Evolutionary conservation across 2,113 vertebrate species (phyloP).

Genomic region (Anseranas semipalmata): DNA sequence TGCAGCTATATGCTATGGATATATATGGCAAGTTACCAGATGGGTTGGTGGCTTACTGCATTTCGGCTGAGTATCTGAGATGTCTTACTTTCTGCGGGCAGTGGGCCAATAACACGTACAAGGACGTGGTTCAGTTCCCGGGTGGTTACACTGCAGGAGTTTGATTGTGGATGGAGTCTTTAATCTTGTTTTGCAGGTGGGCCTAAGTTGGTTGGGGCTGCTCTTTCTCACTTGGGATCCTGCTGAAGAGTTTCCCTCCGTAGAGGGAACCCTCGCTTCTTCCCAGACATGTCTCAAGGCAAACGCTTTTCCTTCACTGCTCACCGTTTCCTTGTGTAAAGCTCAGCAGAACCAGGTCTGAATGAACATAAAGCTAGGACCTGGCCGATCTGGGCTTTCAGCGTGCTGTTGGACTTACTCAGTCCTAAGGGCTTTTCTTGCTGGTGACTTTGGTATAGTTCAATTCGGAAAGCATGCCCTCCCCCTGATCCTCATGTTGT

Average conservation of each 20-base stretch:
- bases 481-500: fast-evolving
- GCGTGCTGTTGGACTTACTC: not conserved
- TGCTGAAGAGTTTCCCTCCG: not conserved
- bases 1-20: fast-evolving
- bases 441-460: not conserved
- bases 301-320: not conserved
- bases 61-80: not conserved
- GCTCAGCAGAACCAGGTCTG: not conserved
- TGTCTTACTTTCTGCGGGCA: not conserved
- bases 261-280: not conserved
- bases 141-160: not conserved
- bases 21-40: not conserved
- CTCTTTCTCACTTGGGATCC: not conserved
- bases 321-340: not conserved
- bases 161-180: not conserved
- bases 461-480: not conserved
- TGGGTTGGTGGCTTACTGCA: not conserved
- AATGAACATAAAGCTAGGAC: not conserved
- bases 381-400: not conserved
- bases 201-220: not conserved
- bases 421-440: not conserved
- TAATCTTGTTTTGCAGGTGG: not conserved
- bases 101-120: fast-evolving
- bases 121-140: not conserved
- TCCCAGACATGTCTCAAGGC: not conserved